Evolutionary conservation across 2,888 invertebrate genomes (phyloP).

Genomic region (Xylota segnis): DNA sequence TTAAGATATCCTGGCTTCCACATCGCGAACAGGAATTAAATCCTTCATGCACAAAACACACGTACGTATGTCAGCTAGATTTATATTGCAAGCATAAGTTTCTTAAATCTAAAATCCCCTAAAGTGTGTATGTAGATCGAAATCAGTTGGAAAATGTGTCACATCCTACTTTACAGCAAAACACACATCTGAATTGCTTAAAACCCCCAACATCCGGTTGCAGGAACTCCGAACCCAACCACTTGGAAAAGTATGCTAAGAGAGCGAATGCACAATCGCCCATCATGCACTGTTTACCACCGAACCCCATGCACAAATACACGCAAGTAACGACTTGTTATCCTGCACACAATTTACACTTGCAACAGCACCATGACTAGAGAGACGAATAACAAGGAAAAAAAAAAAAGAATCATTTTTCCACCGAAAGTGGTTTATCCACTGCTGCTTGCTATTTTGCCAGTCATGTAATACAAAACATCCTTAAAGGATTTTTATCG

Average conservation of each 20-base stretch:
- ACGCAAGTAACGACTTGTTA: slow-evolving; percentile 45
- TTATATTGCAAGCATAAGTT: neutral
- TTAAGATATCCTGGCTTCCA: too few relatives aligned
- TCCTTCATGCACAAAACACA: too few relatives aligned
- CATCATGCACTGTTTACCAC: slow-evolving; percentile 33
- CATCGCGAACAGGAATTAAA: too few relatives aligned
- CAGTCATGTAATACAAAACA: slow-evolving; percentile 40
- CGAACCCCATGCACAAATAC: slow-evolving; percentile 28
- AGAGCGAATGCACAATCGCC: slow-evolving; percentile 42
- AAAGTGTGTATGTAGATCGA: slow-evolving; percentile 21
- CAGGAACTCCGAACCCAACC: slow-evolving; percentile 42
- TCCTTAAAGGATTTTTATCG: slow-evolving; percentile 53
- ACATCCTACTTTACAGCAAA: slow-evolving; percentile 2
- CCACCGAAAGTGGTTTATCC: slow-evolving; percentile 27
- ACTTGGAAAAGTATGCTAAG: slow-evolving; percentile 59
- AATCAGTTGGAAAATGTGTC: slow-evolving; percentile 29
- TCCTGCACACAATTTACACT: slow-evolving; percentile 53
- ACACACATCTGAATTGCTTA: slow-evolving; percentile 1
- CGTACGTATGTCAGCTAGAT: neutral
- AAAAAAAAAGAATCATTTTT: slow-evolving; percentile 14
- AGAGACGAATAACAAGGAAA: slow-evolving; percentile 2
- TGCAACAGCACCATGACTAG: slow-evolving; percentile 1
- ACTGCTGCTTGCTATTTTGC: slow-evolving; percentile 19
- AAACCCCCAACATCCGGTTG: slow-evolving; percentile 9
- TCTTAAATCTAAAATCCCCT: neutral